phyloP scores from a whole-genome alignment of 2,888 invertebrate species.

The Parnassius orleans region DNA sequence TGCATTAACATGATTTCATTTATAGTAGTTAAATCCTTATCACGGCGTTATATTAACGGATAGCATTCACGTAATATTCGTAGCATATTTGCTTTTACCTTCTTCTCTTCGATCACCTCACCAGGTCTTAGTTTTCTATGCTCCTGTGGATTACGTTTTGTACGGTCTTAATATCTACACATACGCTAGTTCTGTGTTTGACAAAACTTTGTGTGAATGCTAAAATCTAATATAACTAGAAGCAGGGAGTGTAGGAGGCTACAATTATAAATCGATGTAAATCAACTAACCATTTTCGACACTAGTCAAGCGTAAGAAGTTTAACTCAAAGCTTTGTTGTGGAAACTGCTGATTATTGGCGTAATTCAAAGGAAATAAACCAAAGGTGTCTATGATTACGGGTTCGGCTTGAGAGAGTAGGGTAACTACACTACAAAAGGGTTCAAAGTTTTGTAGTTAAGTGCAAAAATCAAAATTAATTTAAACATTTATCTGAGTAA shows the following conservation, averaged over 20 bases:
- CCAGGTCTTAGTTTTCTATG: conserved; percentile 96
- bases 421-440: conserved; percentile 54
- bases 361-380: conserved; percentile 50
- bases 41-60: conserved; percentile 75
- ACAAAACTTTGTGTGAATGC: conserved; percentile 48
- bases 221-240: conserved; percentile 54
- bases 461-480: conserved; percentile 25
- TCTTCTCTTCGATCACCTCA: conserved; percentile 95
- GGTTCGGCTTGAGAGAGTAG: conserved; percentile 80
- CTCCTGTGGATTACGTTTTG: conserved; percentile 84
- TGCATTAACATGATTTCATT: conserved; percentile 66
- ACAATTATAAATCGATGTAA: conserved; percentile 59
- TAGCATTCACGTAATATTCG: conserved; percentile 74
- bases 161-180: conserved; percentile 69
- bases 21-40: conserved; percentile 70
- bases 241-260: conserved; percentile 68
- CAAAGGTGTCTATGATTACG: conserved; percentile 65
- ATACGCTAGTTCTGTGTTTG: conserved; percentile 51
- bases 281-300: conserved; percentile 49
- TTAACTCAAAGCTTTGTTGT: conserved; percentile 60
- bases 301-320: conserved; percentile 61
- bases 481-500: neutral
- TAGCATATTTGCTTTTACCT: conserved; percentile 86
- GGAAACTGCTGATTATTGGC: conserved; percentile 55
- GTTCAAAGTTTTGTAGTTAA: conserved; percentile 30